Evolutionary conservation across 2,888 invertebrate genomes (phyloP), one percentile per base, ranked within the genome.

Genomic region (Drosophila flavopinicola): DNA sequence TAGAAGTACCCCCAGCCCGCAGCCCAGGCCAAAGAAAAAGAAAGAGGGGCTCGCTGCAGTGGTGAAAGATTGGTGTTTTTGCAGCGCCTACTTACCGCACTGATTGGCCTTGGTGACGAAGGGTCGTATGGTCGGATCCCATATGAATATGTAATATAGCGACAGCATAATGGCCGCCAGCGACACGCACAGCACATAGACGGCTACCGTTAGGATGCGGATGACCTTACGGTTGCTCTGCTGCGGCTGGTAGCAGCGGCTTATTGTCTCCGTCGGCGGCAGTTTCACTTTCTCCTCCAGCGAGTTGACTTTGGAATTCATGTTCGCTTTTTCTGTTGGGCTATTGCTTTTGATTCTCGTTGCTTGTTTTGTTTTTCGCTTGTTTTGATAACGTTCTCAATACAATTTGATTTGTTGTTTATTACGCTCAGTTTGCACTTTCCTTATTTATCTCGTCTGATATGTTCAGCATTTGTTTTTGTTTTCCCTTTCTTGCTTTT

Each of bases 131-230:
- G 90, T 89, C 15, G 97, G 97, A 91, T 97, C 95, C 98, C 98
- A 98, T 90, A 98, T 94, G 92, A 98, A 96, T 85, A 97, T 95
- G 92, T 98, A 98, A 92, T 98, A 98, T 48, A 97, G 93, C 10
- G 97, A 97, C 73, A 98, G 93, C 93, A 98, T 96, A 87, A 98
- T 97, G 48, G 98, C 98, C 15, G 97, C 98, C 88, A 98, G 93
- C 38, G 98, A 98, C 80, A 98, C 98, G 90, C 97, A 96, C 91
- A 98, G 95, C 76, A 98, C 95, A 92, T 98, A 98, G 49, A 97
- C 96, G 86, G 98, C 94, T 76, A 98, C 98, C 17, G 98, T 98
- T 88, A 98, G 93, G 82, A 98, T 96, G 74, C 98, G 94, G 72
- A 98, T 95, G 91, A 95, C 94, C 92, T 98, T 84, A 75, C 90